A percentile compares a stretch with the other conserved stretches of the same genome.
phyloP scores from a whole-genome alignment of 1,140 invertebrate species.

The Sminthurinus signatus region DNA sequence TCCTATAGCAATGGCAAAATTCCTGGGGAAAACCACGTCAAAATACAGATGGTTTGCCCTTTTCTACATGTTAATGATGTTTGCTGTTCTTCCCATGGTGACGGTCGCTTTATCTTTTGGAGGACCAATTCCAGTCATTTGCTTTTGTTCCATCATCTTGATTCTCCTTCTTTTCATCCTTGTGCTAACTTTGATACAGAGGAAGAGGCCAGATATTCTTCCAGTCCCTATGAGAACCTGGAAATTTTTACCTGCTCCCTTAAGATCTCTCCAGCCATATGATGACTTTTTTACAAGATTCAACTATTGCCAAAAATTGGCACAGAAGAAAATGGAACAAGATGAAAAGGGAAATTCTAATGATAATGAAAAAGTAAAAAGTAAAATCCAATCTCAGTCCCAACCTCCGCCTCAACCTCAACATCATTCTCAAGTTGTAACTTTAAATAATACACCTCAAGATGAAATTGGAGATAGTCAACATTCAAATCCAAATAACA shows the following conservation, averaged over 20 bases:
- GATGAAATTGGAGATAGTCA: no score
- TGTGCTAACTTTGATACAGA: constrained; percentile 44
- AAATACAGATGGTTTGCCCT: constrained; percentile 54
- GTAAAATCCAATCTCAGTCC: no score
- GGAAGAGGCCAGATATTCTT: constrained; percentile 46
- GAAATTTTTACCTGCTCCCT: constrained; percentile 50
- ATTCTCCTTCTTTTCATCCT: constrained; percentile 42
- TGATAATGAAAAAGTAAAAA: no score
- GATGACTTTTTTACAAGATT: constrained; percentile 40
- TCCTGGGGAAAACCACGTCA: constrained; percentile 51
- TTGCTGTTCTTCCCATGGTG: constrained; percentile 50
- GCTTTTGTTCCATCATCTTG: constrained; percentile 30
- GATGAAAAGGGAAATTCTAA: no score
- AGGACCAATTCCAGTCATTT: constrained; percentile 35
- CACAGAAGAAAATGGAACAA: neutral
- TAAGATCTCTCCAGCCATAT: constrained; percentile 49
- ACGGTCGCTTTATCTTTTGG: constrained; percentile 49
- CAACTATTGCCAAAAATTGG: constrained; percentile 16
- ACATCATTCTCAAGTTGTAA: no score
- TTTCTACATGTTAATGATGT: constrained; percentile 52
- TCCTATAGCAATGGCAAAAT: constrained; percentile 54
- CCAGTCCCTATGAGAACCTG: constrained; percentile 49
- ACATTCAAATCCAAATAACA: no score
- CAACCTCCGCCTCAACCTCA: no score
- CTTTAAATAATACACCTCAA: no score